Base-by-base conservation (phyloP, 1,140 invertebrate species). In the Drosophila yakuba region DNA sequence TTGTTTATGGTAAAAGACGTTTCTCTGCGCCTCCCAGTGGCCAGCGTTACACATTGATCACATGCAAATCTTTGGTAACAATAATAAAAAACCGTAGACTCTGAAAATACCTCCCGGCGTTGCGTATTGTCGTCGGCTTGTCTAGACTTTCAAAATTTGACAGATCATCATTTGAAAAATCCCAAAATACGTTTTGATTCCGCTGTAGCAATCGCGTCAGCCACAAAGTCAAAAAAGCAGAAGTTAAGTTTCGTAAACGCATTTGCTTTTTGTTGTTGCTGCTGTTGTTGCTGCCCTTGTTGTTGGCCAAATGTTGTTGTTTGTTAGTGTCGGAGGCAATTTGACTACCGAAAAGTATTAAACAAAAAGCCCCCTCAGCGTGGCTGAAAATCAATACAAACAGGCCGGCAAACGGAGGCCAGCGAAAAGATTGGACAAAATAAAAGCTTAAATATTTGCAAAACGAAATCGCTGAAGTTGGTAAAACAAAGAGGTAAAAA, bases 321-420 rank as follows among this genome's bases (percentile, higher is more conserved):
- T 17, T 17, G 17, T 77, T 39, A 25, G 59, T 59, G 62, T 68
- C 41, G 41, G 44, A 66, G 62, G 67, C 80, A 83, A 88, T 78
- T 71, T 83, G 84, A 80, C 84, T 89, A 89, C 84, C 74, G 84
- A 89, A 89, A 80, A 64, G 76, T 88, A 89, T 88, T 88, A 73
- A 88, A 79, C 83, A 88, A 88, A 85, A 83, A 88, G 82, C 75
- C 61, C 71, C 66, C 56, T 32, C 52, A 82, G 68, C 75, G 56
- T 57, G 76, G 73, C 56, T 67, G 52, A 62, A 86, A 89, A 84
- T 75, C 80, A 88, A 88, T 89, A 78, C 83, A 86, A 88, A 51
- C 48, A 35, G 48, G n/a, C 48, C 48, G 48, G 47, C 47, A 50
- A 50, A 83, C 83, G 81, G 50, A 55, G 61, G 58, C 44, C 50